These are phyloP conservation scores for Drosophila eugracilis DNA, from an alignment of 1,140 invertebrate genomes.

Conservation along the genomic window DNA sequence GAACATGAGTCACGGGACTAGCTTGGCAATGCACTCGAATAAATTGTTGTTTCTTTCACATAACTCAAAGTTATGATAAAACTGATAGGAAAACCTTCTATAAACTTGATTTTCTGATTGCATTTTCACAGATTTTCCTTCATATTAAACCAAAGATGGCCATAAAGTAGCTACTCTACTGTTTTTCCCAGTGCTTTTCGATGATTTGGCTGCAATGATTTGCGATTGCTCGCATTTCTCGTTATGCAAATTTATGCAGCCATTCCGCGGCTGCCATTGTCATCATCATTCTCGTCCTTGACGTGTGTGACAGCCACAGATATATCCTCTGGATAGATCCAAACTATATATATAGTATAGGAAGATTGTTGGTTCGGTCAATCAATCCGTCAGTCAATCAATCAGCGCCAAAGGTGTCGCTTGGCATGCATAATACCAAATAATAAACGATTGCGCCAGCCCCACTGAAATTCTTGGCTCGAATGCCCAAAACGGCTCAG, in stretches of 20 bases:
- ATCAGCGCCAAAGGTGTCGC: conserved; percentile 20
- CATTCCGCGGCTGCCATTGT: conserved; percentile 9
- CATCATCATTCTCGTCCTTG: conserved; percentile 42
- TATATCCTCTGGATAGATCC: conserved; percentile 6
- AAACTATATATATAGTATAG: background rate
- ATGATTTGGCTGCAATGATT: conserved; percentile 8
- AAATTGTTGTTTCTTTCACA: background rate
- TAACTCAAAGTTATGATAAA: too few species aligned
- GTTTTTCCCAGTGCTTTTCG: background rate
- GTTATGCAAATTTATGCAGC: conserved; percentile 61
- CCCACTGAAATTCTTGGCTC: conserved; percentile 18
- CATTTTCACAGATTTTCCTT: too few species aligned
- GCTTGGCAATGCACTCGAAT: background rate
- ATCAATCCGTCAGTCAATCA: conserved; percentile 24
- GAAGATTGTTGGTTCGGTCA: conserved; percentile 10
- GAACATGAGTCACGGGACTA: background rate
- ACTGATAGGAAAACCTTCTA: too few species aligned
- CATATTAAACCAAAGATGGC: too few species aligned
- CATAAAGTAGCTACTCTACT: too few species aligned
- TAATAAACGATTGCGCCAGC: conserved; percentile 2
- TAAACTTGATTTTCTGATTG: too few species aligned
- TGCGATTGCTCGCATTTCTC: conserved; percentile 52
- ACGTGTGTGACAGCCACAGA: conserved; percentile 31
- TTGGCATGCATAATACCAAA: conserved; percentile 25
- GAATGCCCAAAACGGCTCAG: conserved; percentile 8